Conservation (phyloP, 2,888 invertebrate species). For the Boloria euphrosyne region DNA sequence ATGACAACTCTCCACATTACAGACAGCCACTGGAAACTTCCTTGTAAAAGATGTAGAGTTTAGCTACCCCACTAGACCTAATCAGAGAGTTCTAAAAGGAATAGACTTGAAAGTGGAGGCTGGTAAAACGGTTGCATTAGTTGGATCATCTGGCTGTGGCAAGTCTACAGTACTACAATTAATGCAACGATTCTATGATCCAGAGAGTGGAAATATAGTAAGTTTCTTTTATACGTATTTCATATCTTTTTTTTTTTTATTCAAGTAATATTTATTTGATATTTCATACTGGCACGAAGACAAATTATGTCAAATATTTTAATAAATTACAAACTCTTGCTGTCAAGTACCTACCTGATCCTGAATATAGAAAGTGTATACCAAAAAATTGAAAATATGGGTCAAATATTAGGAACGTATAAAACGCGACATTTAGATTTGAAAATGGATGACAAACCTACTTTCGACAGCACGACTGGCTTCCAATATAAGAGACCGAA, state of each 20-base stretch:
- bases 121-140: slow-evolving; percentile 89
- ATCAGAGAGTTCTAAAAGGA: slow-evolving; percentile 86
- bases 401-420: slow-evolving; percentile 56
- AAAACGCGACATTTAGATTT: slow-evolving; percentile 50
- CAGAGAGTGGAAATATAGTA: slow-evolving; percentile 82
- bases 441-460: slow-evolving; percentile 74
- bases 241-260: background rate
- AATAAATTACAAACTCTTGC: background rate
- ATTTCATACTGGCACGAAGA: slow-evolving; percentile 5
- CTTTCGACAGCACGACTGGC: slow-evolving; percentile 86
- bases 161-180: slow-evolving; percentile 91
- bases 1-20: slow-evolving; percentile 25
- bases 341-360: background rate
- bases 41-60: slow-evolving; percentile 87
- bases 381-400: slow-evolving; percentile 50
- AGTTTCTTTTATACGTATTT: slow-evolving; percentile 40
- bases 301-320: background rate
- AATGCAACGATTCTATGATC: slow-evolving; percentile 90
- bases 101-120: slow-evolving; percentile 85
- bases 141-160: slow-evolving; percentile 89
- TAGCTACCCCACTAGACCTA: slow-evolving; percentile 90
- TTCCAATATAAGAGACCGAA: slow-evolving; percentile 86
- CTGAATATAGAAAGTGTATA: background rate
- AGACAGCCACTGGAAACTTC: slow-evolving; percentile 85
- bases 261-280: no score